phyloP scores from a whole-genome alignment of 2,888 invertebrate species.

The Ochropleura leucogaster region DNA sequence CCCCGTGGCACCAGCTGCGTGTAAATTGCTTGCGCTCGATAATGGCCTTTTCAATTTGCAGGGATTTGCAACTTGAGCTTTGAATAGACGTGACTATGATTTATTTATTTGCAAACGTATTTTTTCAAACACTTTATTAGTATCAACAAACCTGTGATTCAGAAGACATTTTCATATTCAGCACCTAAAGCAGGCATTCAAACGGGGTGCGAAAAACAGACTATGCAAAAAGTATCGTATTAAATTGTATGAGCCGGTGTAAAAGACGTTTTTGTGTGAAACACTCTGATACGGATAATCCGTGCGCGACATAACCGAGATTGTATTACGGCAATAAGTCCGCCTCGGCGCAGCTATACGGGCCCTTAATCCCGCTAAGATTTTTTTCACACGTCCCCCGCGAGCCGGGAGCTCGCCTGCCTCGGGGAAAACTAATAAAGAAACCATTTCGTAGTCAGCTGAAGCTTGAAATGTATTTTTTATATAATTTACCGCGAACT shows the following conservation, averaged over 20 bases:
- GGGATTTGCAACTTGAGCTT: slow-evolving; percentile 85
- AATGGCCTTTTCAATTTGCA: slow-evolving; percentile 89
- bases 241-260: slow-evolving; percentile 55
- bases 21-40: slow-evolving; percentile 88
- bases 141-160: slow-evolving; percentile 18
- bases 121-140: slow-evolving; percentile 14
- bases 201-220: slow-evolving; percentile 40
- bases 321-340: slow-evolving; percentile 89
- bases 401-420: slow-evolving; percentile 72
- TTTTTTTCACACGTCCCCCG: slow-evolving; percentile 89
- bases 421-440: slow-evolving; percentile 90
- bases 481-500: slow-evolving; percentile 90
- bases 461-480: slow-evolving; percentile 91
- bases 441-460: slow-evolving; percentile 90
- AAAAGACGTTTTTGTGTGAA: slow-evolving; percentile 73
- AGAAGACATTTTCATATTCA: slow-evolving; percentile 9
- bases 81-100: slow-evolving; percentile 71
- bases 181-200: slow-evolving; percentile 6
- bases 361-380: slow-evolving; percentile 85
- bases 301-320: slow-evolving; percentile 87
- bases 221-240: slow-evolving; percentile 59
- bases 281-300: slow-evolving; percentile 85
- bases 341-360: slow-evolving; percentile 85
- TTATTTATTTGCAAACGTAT: slow-evolving; percentile 60
- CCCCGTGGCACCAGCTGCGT: slow-evolving; percentile 86